These are phyloP conservation scores for Tupiocoris notatus DNA, from an alignment of 2,888 invertebrate genomes.

Conservation along the genomic window DNA sequence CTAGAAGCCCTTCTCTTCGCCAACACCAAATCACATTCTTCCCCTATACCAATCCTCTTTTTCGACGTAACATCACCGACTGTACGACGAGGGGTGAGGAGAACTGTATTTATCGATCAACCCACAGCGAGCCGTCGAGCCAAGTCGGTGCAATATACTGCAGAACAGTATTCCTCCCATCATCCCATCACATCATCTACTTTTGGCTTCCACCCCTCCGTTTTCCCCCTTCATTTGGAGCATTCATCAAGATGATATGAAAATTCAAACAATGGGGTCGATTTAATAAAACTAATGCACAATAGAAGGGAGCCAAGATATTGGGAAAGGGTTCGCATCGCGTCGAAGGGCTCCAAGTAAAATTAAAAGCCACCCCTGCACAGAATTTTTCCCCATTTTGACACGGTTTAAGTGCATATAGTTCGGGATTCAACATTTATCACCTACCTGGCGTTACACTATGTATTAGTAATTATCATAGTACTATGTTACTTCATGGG, in stretches of 20 bases:
- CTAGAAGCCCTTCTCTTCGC: conserved; percentile 37
- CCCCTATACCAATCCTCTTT: conserved; percentile 23
- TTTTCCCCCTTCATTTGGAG: neutral
- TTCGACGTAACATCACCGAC: conserved; percentile 18
- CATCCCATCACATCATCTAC: no score
- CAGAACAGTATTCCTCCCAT: conserved; percentile 19
- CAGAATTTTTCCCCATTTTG: no score
- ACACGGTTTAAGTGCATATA: no score
- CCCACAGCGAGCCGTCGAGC: conserved; percentile 13
- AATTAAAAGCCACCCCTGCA: conserved; percentile 13
- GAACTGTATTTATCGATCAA: conserved; percentile 36
- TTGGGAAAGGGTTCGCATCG: conserved; percentile 15
- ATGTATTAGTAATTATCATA: no score
- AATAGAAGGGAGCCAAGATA: conserved; percentile 23
- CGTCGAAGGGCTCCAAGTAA: neutral
- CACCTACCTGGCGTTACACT: no score
- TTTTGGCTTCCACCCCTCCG: neutral
- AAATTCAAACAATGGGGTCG: conserved; percentile 46
- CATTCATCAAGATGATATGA: conserved; percentile 35
- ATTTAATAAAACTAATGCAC: conserved; percentile 47
- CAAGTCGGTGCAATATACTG: conserved; percentile 37
- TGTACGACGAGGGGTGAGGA: neutral
- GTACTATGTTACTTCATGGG: no score
- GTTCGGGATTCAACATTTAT: no score
- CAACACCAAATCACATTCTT: no score